Conservation (phyloP, 2,888 invertebrate species). For the Eueremaeus valkanovi region DNA sequence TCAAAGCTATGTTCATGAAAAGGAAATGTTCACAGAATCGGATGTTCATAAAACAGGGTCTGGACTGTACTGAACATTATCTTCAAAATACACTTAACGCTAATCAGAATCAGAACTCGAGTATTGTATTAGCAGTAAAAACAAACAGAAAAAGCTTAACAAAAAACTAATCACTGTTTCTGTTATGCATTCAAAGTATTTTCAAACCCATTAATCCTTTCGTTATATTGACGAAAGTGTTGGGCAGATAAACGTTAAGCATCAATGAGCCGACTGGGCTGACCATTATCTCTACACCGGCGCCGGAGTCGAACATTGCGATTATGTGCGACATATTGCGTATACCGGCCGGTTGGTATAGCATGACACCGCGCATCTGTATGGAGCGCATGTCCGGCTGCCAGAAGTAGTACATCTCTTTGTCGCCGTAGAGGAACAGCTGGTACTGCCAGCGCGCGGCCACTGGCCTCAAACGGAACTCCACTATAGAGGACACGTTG, state of each 20-base stretch:
- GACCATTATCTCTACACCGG: slow-evolving; percentile 85
- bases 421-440: slow-evolving; percentile 83
- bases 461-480: slow-evolving; percentile 75
- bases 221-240: slow-evolving; percentile 32
- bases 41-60: no score
- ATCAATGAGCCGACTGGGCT: slow-evolving; percentile 79
- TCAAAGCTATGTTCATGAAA: no score
- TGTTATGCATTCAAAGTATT: no score
- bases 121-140: no score
- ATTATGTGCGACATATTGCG: slow-evolving; percentile 90
- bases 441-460: slow-evolving; percentile 86
- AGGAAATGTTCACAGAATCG: no score
- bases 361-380: slow-evolving; percentile 83
- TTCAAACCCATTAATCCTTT: slow-evolving; percentile 34
- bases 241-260: slow-evolving; percentile 74
- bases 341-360: slow-evolving; percentile 86
- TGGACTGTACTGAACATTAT: no score
- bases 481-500: slow-evolving; percentile 76
- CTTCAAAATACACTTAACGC: no score
- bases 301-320: slow-evolving; percentile 88
- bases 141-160: no score
- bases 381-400: slow-evolving; percentile 82
- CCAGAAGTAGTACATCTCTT: slow-evolving; percentile 76
- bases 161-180: not conserved
- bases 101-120: no score